Evolutionary conservation across 2,888 invertebrate species (phyloP), one percentile per base, ranked within the genome.

Genomic region (Caenorhabditis angaria): DNA sequence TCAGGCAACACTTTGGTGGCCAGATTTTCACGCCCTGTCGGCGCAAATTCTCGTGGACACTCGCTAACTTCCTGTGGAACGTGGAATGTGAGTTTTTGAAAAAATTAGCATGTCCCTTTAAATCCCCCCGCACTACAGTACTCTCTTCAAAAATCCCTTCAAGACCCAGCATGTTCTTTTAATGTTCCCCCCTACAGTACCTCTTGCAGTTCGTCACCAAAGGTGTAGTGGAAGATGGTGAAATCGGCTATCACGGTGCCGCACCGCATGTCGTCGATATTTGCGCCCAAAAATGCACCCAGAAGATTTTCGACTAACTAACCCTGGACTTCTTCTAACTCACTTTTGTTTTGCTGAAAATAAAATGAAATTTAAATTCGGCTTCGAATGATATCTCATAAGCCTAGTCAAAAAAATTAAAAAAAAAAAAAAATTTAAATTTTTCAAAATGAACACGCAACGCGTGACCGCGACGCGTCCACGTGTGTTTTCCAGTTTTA

Each of bases 1-100:
- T 41, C 64, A 77, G 77, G 70, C 59, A 78, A 78, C 66, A 70
- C 70, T 3, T 35, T 78, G n/a, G 63, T 68, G 14, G 71, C 64
- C 22, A 68, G 76, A 20, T 74, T 78, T 60, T 60, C 76, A 14
- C 73, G 78, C 8, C 76, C 78, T 50, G 29, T 78, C 35, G 73
- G 71, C 2, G 59, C 65, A 22, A 27, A 22, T 69, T 76, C 62
- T 55, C 71, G n/a, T 65, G 75, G 6, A 69, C 75, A 56, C 27
- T 78, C 32, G 68, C 70, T 14, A 56, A 58, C 63, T 25, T 50
- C 65, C 1, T 78, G 78, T 61, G n/a, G 50, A 24, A 76, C 76
- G 20, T 78, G 78, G 78, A 78, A 78, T 54, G 78, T 78, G 55
- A 76, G 78, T 76, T 27, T 12, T 41, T 14, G 5, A n/a, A n/a